Evolutionary conservation across 2,113 vertebrate species (phyloP).

Genomic region (Ptyas mucosa): DNA sequence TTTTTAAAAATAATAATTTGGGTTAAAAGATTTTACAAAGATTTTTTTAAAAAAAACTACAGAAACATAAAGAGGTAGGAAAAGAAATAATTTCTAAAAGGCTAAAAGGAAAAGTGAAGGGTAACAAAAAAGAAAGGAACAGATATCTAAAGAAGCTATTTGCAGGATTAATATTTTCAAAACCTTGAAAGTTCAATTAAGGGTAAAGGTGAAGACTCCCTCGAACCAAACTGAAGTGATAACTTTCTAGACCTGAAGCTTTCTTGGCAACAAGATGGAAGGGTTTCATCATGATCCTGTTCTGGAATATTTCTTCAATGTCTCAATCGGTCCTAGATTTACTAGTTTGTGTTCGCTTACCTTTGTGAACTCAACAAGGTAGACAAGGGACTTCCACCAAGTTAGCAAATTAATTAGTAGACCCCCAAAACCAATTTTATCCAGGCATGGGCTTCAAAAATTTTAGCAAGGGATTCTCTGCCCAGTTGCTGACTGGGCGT

Average conservation of each 20-base stretch:
- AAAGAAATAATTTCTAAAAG: neutral
- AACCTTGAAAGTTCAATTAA: neutral
- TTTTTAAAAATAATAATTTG: neutral
- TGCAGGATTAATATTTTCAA: neutral
- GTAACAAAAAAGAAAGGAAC: neutral
- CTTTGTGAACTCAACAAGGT: neutral
- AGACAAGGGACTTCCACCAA: neutral
- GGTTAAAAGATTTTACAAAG: neutral
- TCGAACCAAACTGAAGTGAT: neutral
- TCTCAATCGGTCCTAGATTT: neutral
- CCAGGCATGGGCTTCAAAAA: no score
- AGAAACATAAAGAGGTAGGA: neutral
- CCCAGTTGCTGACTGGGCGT: no score
- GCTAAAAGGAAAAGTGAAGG: neutral
- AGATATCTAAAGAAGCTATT: neutral
- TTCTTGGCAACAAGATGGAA: neutral
- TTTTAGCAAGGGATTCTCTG: no score
- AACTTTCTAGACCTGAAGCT: neutral
- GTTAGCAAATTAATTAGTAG: no score
- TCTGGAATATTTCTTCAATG: neutral
- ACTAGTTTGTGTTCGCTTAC: neutral
- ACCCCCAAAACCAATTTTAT: neutral
- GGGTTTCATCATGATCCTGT: neutral
- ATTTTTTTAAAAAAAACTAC: neutral
- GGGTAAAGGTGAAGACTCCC: neutral